Base-by-base conservation (phyloP, 2,113 vertebrate species). In the Myotis davidii region DNA sequence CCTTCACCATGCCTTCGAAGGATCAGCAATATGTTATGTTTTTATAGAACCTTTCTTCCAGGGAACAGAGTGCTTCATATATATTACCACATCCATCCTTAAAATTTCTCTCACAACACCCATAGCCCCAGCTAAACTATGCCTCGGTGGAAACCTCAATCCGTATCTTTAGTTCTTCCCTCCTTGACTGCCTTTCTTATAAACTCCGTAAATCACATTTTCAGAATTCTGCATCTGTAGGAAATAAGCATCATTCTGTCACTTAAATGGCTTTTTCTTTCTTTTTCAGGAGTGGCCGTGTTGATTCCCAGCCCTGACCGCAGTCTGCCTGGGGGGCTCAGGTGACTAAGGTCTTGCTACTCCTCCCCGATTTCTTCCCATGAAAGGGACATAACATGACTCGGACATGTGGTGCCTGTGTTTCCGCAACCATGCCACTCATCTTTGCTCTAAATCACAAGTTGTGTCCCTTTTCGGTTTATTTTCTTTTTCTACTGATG, bases 41-140 rank as follows among this genome's bases (percentile, higher is more conserved):
- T 97, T 97, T 96, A 96, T 96, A 94, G 96, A 97, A 91, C 78
- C 88, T 98, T 95, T 97, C 96, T 97, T 96, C 88, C 95, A 91
- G 74, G 95, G 96, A 98, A 94, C 92, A 96, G 90, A 96, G 84
- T 96, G 96, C 95, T 93, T 97, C 97, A 96, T 96, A 92, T 97
- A 98, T 96, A 98, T 98, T 94, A 95, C 96, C 97, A 97, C 97
- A 98, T 97, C 94, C 96, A 97, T 98, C 96, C 97, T 97, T 84
- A 92, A 96, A 96, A 97, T 97, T 89, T 98, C 94, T 94, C 97
- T 98, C 97, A 76, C 95, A 94, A 69, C 91, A 95, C 95, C 92
- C 92, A 94, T 94, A 56, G 94, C 64, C 90, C 94, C 17, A 64
- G 83, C 94, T 92, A 92, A 97, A 97, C 82, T 92, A 87, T 48